Percentiles rank a stretch among this genome's conserved stretches.
These are phyloP conservation scores for Cephalopachus bancanus DNA, from an alignment of 2,797 vertebrate genomes.

Conservation along the genomic window DNA sequence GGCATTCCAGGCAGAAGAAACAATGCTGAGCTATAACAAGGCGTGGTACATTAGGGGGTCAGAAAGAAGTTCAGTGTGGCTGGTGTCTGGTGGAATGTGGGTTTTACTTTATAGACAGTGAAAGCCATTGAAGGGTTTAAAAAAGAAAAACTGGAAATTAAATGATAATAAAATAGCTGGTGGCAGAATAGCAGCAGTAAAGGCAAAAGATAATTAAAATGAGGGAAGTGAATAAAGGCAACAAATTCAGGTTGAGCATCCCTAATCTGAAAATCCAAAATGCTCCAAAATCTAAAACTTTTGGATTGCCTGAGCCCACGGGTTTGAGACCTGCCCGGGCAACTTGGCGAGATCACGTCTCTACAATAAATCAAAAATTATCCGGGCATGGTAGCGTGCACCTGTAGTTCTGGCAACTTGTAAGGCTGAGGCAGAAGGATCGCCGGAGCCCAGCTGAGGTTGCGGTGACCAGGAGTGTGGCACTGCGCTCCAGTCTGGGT, in stretches of 20 bases:
- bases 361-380: too few relatives aligned
- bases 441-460: too few relatives aligned
- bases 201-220: constrained; percentile 19
- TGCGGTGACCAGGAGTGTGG: too few relatives aligned
- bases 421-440: too few relatives aligned
- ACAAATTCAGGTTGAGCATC: background rate
- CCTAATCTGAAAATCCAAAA: background rate
- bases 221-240: background rate
- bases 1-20: background rate
- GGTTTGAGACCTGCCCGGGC: too few relatives aligned
- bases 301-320: too few relatives aligned
- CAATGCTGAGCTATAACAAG: background rate
- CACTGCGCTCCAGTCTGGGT: too few relatives aligned
- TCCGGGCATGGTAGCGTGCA: too few relatives aligned
- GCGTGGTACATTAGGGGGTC: background rate
- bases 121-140: background rate
- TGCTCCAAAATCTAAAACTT: background rate
- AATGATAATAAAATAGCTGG: background rate
- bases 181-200: background rate
- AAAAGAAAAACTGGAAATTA: background rate
- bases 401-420: too few relatives aligned
- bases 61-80: background rate
- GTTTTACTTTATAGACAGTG: background rate
- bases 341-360: too few relatives aligned
- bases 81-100: background rate